Evolutionary conservation across 2,888 invertebrate species (phyloP).

Genomic region (Lamellibrachia columna): DNA sequence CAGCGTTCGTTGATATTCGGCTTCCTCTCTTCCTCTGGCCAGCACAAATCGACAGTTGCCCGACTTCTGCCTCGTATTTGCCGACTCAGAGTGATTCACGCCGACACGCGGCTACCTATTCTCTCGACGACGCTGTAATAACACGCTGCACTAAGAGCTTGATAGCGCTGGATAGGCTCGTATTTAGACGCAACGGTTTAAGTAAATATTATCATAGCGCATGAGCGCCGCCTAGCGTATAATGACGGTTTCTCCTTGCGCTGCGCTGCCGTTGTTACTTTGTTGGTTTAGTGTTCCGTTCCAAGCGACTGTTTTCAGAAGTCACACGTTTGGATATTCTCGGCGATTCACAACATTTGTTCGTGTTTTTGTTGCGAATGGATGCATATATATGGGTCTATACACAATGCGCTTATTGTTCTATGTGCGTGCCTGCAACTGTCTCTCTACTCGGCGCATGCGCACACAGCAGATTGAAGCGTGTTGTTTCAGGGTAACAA

Average conservation of each 20-base stretch:
- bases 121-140: neutral
- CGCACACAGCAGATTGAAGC: neutral
- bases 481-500: neutral
- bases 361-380: neutral
- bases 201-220: conserved; percentile 11
- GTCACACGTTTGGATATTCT: neutral
- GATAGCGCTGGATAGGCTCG: neutral
- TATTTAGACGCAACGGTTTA: conserved; percentile 16
- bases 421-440: neutral
- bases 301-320: neutral
- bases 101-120: neutral
- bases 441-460: neutral
- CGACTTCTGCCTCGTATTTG: neutral
- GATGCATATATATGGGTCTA: neutral
- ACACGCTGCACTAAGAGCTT: neutral
- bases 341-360: neutral
- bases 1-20: neutral
- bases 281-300: conserved; percentile 12
- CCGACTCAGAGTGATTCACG: neutral
- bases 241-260: neutral
- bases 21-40: neutral
- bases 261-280: neutral
- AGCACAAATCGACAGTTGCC: neutral
- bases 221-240: neutral
- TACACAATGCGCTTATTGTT: neutral